phyloP scores from a whole-genome alignment of 2,888 invertebrate species.

The Dicyrtomina minuta region DNA sequence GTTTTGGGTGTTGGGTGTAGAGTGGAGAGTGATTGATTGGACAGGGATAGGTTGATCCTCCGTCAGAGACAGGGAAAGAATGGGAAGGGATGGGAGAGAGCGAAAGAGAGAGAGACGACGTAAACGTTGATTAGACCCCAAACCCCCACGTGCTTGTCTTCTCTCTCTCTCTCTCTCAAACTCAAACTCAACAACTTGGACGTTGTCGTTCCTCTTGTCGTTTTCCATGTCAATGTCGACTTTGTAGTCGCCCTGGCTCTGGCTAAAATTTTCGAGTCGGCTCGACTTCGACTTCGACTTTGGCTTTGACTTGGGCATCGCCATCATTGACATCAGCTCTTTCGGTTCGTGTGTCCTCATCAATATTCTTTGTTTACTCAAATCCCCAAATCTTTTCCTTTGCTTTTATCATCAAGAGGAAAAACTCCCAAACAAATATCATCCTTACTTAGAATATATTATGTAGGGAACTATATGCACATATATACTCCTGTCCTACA shows the following conservation, averaged over 20 bases:
- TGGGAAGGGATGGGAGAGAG: conserved; percentile 23
- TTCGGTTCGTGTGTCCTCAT: conserved; percentile 12
- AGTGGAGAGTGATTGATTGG: conserved; percentile 24
- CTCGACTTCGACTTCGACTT: too few relatives aligned
- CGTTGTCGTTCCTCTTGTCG: too few relatives aligned
- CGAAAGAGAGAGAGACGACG: conserved; percentile 22
- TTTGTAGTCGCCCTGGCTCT: too few relatives aligned
- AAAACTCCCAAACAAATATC: conserved; percentile 1
- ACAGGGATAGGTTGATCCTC: conserved; percentile 27
- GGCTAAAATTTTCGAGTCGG: too few relatives aligned
- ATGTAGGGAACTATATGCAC: too few relatives aligned
- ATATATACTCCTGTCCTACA: too few relatives aligned
- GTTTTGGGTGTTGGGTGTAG: conserved; percentile 21
- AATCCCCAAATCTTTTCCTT: conserved; percentile 39
- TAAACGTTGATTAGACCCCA: conserved; percentile 12
- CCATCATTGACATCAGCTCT: conserved; percentile 1
- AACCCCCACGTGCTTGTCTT: conserved; percentile 1
- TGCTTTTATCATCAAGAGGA: conserved; percentile 17
- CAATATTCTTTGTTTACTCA: conserved; percentile 32
- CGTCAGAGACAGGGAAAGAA: conserved; percentile 26
- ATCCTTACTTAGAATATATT: neutral
- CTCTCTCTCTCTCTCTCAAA: conserved; percentile 10
- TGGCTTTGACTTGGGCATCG: conserved; percentile 25
- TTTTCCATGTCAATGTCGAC: too few relatives aligned
- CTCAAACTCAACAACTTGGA: too few relatives aligned